Percentiles rank a stretch among this genome's conserved stretches.
These are phyloP conservation scores for Corynorhinus townsendii DNA, from an alignment of 2,113 vertebrate species.

Conservation along the genomic window DNA sequence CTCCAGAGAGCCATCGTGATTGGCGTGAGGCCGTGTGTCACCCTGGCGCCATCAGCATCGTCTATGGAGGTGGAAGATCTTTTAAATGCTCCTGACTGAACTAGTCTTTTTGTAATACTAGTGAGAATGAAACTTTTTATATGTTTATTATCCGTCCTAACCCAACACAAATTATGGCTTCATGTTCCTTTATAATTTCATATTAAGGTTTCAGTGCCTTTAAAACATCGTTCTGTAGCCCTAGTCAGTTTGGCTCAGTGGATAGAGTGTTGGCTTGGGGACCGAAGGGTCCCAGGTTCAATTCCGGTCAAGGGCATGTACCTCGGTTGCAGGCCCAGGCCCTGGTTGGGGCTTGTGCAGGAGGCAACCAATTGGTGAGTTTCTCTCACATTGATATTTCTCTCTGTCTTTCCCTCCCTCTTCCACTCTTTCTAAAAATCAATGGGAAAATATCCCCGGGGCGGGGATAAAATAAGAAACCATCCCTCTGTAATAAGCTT, in stretches of 20 bases:
- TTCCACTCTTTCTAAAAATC: too few species aligned
- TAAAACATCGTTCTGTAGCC: not conserved
- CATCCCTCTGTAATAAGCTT: not conserved
- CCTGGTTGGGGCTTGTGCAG: too few species aligned
- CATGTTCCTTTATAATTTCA: not conserved
- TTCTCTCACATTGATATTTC: too few species aligned
- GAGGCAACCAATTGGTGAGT: too few species aligned
- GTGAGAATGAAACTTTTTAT: not conserved
- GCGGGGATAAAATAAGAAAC: too few species aligned
- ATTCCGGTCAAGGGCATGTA: too few species aligned
- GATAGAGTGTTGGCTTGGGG: too few species aligned
- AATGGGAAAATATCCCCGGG: too few species aligned
- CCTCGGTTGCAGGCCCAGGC: too few species aligned
- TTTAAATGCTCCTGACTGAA: not conserved
- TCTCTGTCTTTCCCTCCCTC: too few species aligned
- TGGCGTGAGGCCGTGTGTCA: fast-evolving
- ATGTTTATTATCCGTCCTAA: not conserved
- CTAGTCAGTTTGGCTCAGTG: too few species aligned
- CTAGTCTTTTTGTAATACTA: not conserved
- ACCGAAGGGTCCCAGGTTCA: too few species aligned
- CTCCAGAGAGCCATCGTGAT: not conserved
- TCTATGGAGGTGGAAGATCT: not conserved
- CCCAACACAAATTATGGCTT: not conserved
- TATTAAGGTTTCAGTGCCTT: not conserved
- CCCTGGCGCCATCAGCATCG: not conserved